Evolutionary conservation across 1,140 invertebrate genomes (phyloP), one percentile per base, ranked within the genome.

Genomic region (Drosophila fuyamai): DNA sequence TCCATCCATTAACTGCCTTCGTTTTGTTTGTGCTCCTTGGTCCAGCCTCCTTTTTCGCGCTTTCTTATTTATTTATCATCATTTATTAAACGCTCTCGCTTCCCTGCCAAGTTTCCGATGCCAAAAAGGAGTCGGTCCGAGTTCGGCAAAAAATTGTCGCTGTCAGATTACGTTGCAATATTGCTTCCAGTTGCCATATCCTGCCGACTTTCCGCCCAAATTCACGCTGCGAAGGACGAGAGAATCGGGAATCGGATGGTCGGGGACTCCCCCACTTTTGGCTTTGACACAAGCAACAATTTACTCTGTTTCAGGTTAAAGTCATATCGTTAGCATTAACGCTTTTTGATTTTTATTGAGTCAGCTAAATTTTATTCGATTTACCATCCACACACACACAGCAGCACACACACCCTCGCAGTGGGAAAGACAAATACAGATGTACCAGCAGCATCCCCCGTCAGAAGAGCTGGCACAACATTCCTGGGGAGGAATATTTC

Each of bases 301-400:
- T 88, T 90, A 81, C 86, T 82, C 81, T 76, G 85, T 81, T 90
- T 81, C 84, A 92, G 83, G 86, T 92, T 91, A 90, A 92, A 92
- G 90, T 92, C 90, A 92, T 92, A 91, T 90, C 86, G 90, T 92
- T 91, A 83, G 91, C 91, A 92, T 92, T 92, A 92, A 92, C 90
- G 91, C 90, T 92, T 86, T 92, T 92, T 92, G 91, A 92, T 92
- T 92, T 92, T 92, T 91, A 92, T 91, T 92, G 90, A 92, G 91
- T 92, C 91, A 92, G 91, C 91, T 86, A 83, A 92, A 92, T 92
- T 90, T 92, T 91, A 92, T 92, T 91, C 84, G 91, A 91, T 90
- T 92, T 90, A 76, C 81, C 79, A 78, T 85, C 72, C 68, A 61
- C 62, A 68, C 61, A 79, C 63, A 76, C 51, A 50, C 16, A 0